Base-by-base conservation (phyloP, 2,797 vertebrate genomes). In the Moxostoma hubbsi region DNA sequence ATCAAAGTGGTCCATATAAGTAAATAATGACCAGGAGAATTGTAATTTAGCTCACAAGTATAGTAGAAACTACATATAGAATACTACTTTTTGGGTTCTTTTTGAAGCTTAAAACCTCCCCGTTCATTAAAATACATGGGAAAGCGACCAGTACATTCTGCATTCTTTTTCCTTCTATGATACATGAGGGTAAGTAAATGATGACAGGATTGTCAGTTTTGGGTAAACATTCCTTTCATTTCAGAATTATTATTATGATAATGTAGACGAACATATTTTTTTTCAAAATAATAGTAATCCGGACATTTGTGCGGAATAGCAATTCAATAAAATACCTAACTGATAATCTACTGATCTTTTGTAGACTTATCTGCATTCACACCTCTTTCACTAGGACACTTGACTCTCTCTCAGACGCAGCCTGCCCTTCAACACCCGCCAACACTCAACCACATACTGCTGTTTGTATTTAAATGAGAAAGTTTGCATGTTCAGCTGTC, bases 401-500 rank as follows among this genome's bases (percentile, higher is more conserved):
- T 58, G 49, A 73, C 46, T 53, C 72, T 75, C 24, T 53, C 55
- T 72, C 10, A 76, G 68, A 69, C 50, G 9, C 18, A 9, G 62
- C 50, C 15, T 72, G 65, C 59, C n/a, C 45, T 67, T 78, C 69
- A 77, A 54, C 64, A 61, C 13, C 49, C n/a, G 24, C 58, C 50
- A 57, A 18, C 49, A 10, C 69, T 70, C 61, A 9, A 71, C 77
- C 76, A 87, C 85, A 78, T 7, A 9, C 45, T 85, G 75, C 81
- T 77, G 79, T 82, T 82, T 84, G 81, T 79, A 81, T 86, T 88
- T 84, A 92, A 90, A 90, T 75, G 50, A 85, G 67, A 86, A 82
- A 73, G 81, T 90, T 90, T 92, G 89, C 87, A 85, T 90, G 85
- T 77, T 84, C 10, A 59, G 83, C 85, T 89, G 87, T 88, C 83